phyloP scores from a whole-genome alignment of 2,888 invertebrate genomes.

The Thecophora atra region DNA sequence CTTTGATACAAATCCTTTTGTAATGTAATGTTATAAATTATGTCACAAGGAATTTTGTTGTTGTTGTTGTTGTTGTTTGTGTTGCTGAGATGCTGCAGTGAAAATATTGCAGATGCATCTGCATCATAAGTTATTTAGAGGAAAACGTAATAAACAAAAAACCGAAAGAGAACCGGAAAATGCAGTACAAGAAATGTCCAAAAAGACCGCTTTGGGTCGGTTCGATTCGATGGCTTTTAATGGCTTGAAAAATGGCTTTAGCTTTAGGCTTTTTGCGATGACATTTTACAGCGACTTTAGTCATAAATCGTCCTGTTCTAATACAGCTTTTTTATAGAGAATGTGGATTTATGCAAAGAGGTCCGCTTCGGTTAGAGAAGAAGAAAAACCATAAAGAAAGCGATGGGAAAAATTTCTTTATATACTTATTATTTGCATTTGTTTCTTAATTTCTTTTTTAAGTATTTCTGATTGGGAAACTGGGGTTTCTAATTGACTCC shows the following conservation, averaged over 20 bases:
- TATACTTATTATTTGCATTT: no score
- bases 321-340: no score
- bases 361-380: no score
- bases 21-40: constrained; percentile 21
- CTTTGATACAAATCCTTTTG: background rate
- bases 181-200: background rate
- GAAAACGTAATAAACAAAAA: background rate
- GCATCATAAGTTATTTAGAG: constrained; percentile 2
- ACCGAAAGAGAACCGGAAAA: background rate
- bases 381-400: background rate
- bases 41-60: constrained; percentile 21
- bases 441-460: background rate
- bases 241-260: constrained; percentile 18
- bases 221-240: constrained; percentile 19
- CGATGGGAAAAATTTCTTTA: background rate
- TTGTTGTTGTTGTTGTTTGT: constrained; percentile 1
- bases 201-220: background rate
- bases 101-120: constrained; percentile 23
- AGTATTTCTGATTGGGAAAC: no score
- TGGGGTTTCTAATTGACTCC: no score
- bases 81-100: constrained; percentile 18
- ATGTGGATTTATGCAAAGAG: no score
- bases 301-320: background rate
- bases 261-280: constrained; percentile 13
- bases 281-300: background rate